Evolutionary conservation across 2,888 invertebrate species (phyloP).

Genomic region (Sericinus montela): DNA sequence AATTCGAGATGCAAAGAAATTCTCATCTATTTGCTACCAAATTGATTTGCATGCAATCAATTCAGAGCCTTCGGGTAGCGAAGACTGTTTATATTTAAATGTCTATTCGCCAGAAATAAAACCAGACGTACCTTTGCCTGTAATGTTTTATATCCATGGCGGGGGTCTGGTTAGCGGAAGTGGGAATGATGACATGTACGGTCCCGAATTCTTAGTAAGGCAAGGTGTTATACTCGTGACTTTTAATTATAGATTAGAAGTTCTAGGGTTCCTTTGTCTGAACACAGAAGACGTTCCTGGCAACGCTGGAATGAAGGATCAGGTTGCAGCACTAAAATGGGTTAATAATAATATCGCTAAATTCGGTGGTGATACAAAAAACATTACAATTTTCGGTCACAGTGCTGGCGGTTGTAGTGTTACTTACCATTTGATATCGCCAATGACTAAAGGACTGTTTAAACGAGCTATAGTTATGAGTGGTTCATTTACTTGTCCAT

Average conservation of each 20-base stretch:
- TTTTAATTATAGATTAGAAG: constrained; percentile 40
- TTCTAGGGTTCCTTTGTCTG: constrained; percentile 39
- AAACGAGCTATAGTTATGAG: constrained; percentile 30
- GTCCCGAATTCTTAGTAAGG: constrained; percentile 38
- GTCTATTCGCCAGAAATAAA: constrained; percentile 41
- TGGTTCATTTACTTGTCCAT: constrained; percentile 70
- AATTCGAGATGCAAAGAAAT: constrained; percentile 36
- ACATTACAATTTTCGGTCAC: constrained; percentile 47
- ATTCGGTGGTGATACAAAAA: constrained; percentile 53
- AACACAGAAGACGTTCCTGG: constrained; percentile 41
- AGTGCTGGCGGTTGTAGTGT: constrained; percentile 47
- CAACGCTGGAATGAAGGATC: constrained; percentile 46
- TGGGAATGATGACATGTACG: constrained; percentile 34
- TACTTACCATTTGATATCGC: constrained; percentile 43
- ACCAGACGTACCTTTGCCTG: constrained; percentile 31
- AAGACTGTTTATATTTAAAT: constrained; percentile 52
- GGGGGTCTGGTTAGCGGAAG: constrained; percentile 35
- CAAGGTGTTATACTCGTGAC: constrained; percentile 39
- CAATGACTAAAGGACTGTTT: constrained; percentile 33
- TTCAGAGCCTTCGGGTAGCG: constrained; percentile 31
- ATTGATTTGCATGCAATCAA: constrained; percentile 10
- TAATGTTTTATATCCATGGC: constrained; percentile 47
- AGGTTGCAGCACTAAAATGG: constrained; percentile 39
- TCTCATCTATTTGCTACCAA: constrained; percentile 27
- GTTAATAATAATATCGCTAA: constrained; percentile 42